Evolutionary conservation across 1,140 invertebrate genomes (phyloP).

Genomic region (Caerostris darwini): DNA sequence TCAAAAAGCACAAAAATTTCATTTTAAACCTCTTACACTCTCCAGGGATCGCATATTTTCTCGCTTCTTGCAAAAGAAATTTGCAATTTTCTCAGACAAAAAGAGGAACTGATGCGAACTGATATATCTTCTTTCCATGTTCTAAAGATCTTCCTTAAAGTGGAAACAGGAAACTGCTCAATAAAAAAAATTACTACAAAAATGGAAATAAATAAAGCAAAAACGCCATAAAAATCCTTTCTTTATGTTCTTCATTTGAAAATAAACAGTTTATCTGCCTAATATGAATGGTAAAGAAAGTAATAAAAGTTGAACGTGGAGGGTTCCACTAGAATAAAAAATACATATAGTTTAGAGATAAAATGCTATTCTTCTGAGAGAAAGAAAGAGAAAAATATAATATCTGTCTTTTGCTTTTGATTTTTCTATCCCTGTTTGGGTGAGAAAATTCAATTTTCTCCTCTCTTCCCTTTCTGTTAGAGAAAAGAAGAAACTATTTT

Average conservation of each 20-base stretch:
- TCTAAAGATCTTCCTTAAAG: background rate
- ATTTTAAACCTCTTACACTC: background rate
- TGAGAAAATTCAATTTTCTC: constrained; percentile 63
- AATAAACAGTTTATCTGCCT: constrained; percentile 61
- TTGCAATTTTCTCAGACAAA: background rate
- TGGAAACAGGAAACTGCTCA: background rate
- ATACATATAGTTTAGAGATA: constrained; percentile 54
- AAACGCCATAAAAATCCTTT: background rate
- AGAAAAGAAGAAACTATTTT: constrained; percentile 45
- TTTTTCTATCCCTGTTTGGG: background rate
- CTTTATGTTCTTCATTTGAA: constrained; percentile 53
- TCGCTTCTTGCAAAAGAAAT: background rate
- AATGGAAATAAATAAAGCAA: background rate
- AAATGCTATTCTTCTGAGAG: constrained; percentile 2
- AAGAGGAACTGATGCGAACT: background rate
- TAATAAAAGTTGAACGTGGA: constrained; percentile 43
- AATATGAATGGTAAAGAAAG: constrained; percentile 28
- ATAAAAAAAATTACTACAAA: background rate
- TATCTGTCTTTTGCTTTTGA: background rate
- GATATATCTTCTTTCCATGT: background rate
- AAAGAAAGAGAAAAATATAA: constrained; percentile 6
- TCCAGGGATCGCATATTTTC: background rate
- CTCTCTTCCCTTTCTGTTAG: background rate
- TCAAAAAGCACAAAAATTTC: background rate
- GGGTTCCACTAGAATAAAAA: background rate